Evolutionary conservation across 2,888 invertebrate genomes (phyloP).

Genomic region (Ectemnius continuus): DNA sequence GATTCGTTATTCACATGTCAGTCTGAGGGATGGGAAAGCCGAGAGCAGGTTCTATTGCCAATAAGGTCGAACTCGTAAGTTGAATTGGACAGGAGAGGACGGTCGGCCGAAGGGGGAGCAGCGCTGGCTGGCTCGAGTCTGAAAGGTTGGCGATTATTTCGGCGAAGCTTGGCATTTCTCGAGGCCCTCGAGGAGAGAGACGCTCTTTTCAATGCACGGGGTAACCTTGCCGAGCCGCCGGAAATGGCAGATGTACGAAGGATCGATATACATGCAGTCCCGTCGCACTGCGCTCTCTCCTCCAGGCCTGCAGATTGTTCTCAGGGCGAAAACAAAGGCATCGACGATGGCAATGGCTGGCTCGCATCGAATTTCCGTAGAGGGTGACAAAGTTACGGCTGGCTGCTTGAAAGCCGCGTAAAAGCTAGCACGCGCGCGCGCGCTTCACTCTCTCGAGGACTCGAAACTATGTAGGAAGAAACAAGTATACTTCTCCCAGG

Average conservation of each 20-base stretch:
- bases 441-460: not conserved
- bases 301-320: constrained; percentile 28
- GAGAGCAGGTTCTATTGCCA: not conserved
- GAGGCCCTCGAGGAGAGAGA: constrained; percentile 4
- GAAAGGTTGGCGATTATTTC: constrained; percentile 20
- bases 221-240: constrained; percentile 32
- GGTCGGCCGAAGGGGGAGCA: not conserved
- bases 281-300: constrained; percentile 28
- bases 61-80: not conserved
- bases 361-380: constrained; percentile 25
- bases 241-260: constrained; percentile 58
- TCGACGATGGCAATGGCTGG: constrained; percentile 26
- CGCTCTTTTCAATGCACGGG: constrained; percentile 7
- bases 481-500: not conserved
- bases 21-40: not conserved
- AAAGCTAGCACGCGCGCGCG: not conserved
- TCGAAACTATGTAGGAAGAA: constrained; percentile 10
- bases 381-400: constrained; percentile 18
- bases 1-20: too few species aligned
- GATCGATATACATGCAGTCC: constrained; percentile 49
- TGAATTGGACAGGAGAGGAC: constrained; percentile 5
- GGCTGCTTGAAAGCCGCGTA: not conserved
- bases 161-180: constrained; percentile 16
- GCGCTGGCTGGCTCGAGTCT: not conserved
- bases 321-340: constrained; percentile 51